A percentile compares a stretch with the other conserved stretches of the same genome.
Evolutionary conservation across 2,888 invertebrate genomes (phyloP).

Genomic region (Cacoxenus indagator): DNA sequence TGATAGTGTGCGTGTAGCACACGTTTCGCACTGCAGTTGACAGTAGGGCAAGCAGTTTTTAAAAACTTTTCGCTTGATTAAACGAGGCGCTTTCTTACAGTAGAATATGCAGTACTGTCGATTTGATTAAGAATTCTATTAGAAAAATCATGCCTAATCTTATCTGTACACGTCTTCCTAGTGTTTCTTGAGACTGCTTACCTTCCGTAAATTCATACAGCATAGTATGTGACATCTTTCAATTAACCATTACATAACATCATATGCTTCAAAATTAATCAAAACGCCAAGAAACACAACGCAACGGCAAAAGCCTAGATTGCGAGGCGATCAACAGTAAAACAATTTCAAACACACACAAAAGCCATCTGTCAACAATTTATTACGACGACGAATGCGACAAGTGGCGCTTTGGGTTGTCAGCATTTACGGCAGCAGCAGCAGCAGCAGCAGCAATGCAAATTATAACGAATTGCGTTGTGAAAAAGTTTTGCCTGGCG

Average conservation of each 20-base stretch:
- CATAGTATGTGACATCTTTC: not conserved
- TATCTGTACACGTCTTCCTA: too few species aligned
- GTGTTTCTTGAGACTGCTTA: too few species aligned
- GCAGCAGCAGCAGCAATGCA: not conserved
- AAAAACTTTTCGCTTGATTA: too few species aligned
- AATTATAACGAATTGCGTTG: slow-evolving; percentile 6
- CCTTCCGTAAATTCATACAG: not conserved
- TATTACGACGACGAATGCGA: slow-evolving; percentile 6
- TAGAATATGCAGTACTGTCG: too few species aligned
- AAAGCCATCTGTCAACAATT: slow-evolving; percentile 17
- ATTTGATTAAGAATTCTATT: too few species aligned
- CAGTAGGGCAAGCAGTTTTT: too few species aligned
- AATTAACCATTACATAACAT: not conserved
- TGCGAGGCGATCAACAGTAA: not conserved
- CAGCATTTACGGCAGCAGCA: not conserved
- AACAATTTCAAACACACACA: not conserved
- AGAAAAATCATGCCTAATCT: too few species aligned
- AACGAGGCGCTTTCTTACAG: too few species aligned
- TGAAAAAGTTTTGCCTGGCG: not conserved
- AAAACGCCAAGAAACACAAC: not conserved
- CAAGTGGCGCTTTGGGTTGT: not conserved
- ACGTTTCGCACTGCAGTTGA: too few species aligned
- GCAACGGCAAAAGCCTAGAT: not conserved
- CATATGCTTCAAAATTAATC: slow-evolving; percentile 10
- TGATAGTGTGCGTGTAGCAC: too few species aligned